Base-by-base conservation (phyloP, 2,888 invertebrate species). In the Pocota personata region DNA sequence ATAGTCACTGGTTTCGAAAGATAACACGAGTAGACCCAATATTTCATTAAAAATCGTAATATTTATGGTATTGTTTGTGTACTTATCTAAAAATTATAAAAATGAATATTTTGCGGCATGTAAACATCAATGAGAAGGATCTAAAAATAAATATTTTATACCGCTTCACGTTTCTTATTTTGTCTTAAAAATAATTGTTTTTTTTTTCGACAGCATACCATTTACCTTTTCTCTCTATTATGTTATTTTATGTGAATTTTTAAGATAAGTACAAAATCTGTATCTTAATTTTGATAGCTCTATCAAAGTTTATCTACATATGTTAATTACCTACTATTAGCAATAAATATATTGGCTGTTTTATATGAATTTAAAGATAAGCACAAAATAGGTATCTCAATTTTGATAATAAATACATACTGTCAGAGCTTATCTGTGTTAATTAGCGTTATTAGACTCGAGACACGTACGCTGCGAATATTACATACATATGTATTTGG, bases 371-470 rank as follows among this genome's bases (percentile, higher is more conserved):
- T 57, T 35, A 19, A 6, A 10, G 35, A 35, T 57, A 57, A 35
- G 35, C 35, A 35, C 5, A 5, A 57, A 57, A 12, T 35, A 32
- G 32, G 32, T 55, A 57, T 57, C 35, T 55, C 30, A 52, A 4
- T 30, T 21, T 35, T 52, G 57, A 57, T 57, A 57, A 19, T n/a
- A n/a, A n/a, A n/a, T n/a, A n/a, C n/a, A n/a, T 6, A 35, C 35
- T 57, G 35, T 57, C 55, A 55, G 12, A 50, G 32, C 10, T 32
- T 57, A 35, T 57, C 57, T 57, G 16, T 57, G 35, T 35, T 10
- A 57, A 57, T 57, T 57, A 57, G 57, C 62, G 43, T 62, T 24
- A 43, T 62, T 62, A 43, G 16, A 62, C 27, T 3, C 16, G 8
- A 43, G 43, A 43, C 21, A 48, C 52, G 52, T 27, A 52, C n/a